phyloP scores from a whole-genome alignment of 2,797 vertebrate genomes.

The Avahi laniger region DNA sequence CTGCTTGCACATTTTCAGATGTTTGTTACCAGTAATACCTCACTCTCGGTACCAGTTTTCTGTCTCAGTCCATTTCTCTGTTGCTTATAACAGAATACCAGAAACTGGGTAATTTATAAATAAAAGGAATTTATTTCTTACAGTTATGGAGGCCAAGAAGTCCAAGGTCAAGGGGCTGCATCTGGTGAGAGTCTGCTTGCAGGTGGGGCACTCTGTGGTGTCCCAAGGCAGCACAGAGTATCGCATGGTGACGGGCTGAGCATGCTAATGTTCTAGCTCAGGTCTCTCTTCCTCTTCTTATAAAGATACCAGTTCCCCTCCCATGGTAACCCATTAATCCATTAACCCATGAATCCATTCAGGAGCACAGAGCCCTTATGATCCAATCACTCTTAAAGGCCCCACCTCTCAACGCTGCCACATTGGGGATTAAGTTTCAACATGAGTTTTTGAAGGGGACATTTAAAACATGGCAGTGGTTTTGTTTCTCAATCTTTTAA shows the following conservation, averaged over 20 bases:
- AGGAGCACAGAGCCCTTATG: background rate
- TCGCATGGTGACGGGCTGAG: background rate
- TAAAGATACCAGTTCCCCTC: background rate
- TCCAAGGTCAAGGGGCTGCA: background rate
- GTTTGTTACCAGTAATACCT: background rate
- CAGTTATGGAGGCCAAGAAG: background rate
- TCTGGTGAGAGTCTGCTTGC: background rate
- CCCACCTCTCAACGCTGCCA: background rate
- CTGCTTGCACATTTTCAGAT: background rate
- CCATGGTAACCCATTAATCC: background rate
- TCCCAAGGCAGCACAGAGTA: background rate
- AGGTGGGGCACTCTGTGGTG: background rate
- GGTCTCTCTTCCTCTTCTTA: background rate
- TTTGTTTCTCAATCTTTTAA: conserved; percentile 22
- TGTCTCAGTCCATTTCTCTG: background rate
- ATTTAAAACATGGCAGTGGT: background rate
- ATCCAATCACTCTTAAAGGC: background rate
- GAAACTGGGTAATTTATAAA: background rate
- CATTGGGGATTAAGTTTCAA: background rate
- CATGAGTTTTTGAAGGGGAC: background rate
- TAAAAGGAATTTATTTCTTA: background rate
- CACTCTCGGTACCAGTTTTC: background rate
- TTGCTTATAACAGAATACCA: background rate
- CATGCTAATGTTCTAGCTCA: background rate
- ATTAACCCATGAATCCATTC: background rate